phyloP scores from a whole-genome alignment of 2,888 invertebrate genomes.

The Chirona hameri region DNA sequence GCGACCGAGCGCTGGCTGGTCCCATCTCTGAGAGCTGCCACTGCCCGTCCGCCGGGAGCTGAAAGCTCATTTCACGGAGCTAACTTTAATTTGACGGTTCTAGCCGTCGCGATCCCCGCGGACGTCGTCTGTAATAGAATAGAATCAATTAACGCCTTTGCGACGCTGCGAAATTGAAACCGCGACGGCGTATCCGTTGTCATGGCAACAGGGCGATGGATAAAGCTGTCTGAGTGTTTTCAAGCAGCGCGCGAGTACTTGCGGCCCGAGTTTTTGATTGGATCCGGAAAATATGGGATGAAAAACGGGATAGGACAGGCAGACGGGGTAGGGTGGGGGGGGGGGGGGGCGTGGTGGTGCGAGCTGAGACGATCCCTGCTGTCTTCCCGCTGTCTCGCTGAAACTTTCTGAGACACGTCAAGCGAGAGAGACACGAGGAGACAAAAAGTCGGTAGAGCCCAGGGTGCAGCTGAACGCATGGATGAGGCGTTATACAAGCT shows the following conservation, averaged over 20 bases:
- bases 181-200: background rate
- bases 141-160: constrained; percentile 24
- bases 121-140: constrained; percentile 26
- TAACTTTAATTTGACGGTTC: constrained; percentile 23
- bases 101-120: background rate
- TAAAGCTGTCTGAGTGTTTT: background rate
- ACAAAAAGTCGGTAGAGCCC: too few relatives aligned
- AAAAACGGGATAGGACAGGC: background rate
- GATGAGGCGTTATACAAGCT: too few relatives aligned
- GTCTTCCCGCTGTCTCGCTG: too few relatives aligned
- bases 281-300: constrained; percentile 13
- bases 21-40: background rate
- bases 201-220: background rate
- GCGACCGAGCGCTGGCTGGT: too few relatives aligned
- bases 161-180: constrained; percentile 14
- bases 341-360: background rate
- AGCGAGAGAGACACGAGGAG: too few relatives aligned
- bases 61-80: constrained; percentile 23
- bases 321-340: too few relatives aligned
- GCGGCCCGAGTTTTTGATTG: constrained; percentile 23
- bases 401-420: too few relatives aligned
- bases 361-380: background rate
- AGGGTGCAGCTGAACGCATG: too few relatives aligned
- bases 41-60: background rate
- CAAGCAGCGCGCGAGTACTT: background rate